These are phyloP conservation scores for Podarcis muralis DNA, from an alignment of 2,113 vertebrate species.

Conservation along the genomic window DNA sequence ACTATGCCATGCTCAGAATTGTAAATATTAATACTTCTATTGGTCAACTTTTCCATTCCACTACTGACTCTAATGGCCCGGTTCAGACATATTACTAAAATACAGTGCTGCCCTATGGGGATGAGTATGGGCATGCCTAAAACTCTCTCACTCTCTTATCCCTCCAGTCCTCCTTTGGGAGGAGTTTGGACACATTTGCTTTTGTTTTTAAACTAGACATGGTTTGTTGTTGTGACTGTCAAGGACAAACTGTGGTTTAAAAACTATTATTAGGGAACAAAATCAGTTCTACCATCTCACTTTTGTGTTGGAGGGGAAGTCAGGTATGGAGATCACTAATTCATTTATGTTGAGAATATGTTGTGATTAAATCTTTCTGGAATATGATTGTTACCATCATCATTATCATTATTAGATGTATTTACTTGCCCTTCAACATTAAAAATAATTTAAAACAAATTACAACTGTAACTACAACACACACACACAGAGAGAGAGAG, in stretches of 20 bases:
- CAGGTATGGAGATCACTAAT: too few relatives aligned
- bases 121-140: neutral
- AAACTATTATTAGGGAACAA: neutral
- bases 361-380: too few relatives aligned
- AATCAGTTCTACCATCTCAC: neutral
- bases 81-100: neutral
- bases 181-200: neutral
- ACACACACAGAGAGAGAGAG: too few relatives aligned
- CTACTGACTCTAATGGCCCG: rapidly evolving
- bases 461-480: too few relatives aligned
- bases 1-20: neutral
- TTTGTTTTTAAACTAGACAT: neutral
- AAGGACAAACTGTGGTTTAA: neutral
- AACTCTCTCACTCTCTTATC: too few relatives aligned
- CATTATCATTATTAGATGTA: too few relatives aligned
- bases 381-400: too few relatives aligned
- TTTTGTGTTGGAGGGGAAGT: too few relatives aligned
- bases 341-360: too few relatives aligned
- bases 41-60: neutral
- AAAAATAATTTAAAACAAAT: too few relatives aligned
- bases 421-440: too few relatives aligned
- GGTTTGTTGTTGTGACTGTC: neutral
- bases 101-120: neutral
- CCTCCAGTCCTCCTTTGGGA: too few relatives aligned
- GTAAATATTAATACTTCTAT: neutral